Base-by-base conservation (phyloP, 2,888 invertebrate genomes). In the Mechanitis mazaeus region DNA sequence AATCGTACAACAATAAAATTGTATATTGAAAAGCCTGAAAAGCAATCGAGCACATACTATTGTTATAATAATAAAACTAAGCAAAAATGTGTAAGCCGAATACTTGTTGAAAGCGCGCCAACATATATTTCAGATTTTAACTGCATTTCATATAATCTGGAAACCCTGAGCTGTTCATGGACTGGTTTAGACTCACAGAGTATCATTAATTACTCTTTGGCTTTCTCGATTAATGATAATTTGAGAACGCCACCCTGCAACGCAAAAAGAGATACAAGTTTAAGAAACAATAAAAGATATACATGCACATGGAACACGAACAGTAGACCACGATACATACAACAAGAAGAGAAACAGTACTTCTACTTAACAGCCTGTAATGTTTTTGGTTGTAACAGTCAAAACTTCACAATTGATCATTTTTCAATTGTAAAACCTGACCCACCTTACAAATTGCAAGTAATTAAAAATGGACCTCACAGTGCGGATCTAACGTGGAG, bases 141-240 rank as follows among this genome's bases (percentile, higher is more conserved):
- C 35, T 97, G 97, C 75, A 83, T 93, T 56, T 94, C 95, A 11
- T 86, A 91, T 68, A 95, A 96, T 78, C 94, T 94, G 85, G 92
- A 94, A 58, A 92, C 92, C 71, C 84, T 97, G 69, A 93, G 92
- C 12, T 97, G 97, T 77, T 91, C 92, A 2, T 97, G 96, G 94
- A 92, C 91, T 0, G 87, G 91, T 55, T 92, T 93, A 1, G 73
- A 74, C 2, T 68, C 87, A 85, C 93, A 62, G 47, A 81, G 78
- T 68, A 71, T 68, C 45, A 77, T 80, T 42, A 77, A 76, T 57
- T 85, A 83, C 65, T 70, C 71, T 31, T 63, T 88, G 42, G 77
- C 79, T 57, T 85, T 82, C 66, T 69, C 75, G 12, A 66, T 78
- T 5, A 74, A 83, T 67, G 78, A 76, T 6, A 75, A 72, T 46